Evolutionary conservation across 2,113 vertebrate species (phyloP).

Genomic region (Nycticryphes semicollaris): DNA sequence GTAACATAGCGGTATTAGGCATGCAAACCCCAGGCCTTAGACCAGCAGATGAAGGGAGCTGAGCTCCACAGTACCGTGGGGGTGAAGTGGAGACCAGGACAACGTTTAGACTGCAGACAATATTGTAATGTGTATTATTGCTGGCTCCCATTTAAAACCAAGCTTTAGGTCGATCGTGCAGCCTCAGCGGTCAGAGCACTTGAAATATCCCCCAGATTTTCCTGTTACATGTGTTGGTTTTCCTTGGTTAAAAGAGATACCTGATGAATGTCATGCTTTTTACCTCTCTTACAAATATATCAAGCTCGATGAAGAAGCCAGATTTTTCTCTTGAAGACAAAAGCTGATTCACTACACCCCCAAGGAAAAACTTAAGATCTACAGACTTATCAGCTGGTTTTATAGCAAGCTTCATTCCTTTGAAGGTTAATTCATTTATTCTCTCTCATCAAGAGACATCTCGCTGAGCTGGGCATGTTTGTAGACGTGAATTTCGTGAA

Average conservation of each 20-base stretch:
- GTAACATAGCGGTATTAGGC: background rate
- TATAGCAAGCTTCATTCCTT: background rate
- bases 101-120: slow-evolving; percentile 49
- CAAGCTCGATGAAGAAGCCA: background rate
- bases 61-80: background rate
- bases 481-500: background rate
- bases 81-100: slow-evolving; percentile 22
- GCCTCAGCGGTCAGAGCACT: background rate
- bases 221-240: background rate
- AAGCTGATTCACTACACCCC: background rate
- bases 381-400: background rate
- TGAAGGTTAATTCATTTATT: background rate
- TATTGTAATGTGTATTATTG: slow-evolving; percentile 43
- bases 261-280: background rate
- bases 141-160: slow-evolving; percentile 35
- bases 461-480: background rate
- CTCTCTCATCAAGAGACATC: background rate
- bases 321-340: background rate
- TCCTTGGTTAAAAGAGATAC: slow-evolving; percentile 14
- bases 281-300: slow-evolving; percentile 10
- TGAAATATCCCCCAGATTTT: slow-evolving; percentile 42
- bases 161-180: background rate
- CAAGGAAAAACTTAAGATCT: background rate
- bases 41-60: background rate
- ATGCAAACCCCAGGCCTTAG: background rate